Evolutionary conservation across 2,113 vertebrate genomes (phyloP).

Genomic region (Pygoscelis antarcticus): DNA sequence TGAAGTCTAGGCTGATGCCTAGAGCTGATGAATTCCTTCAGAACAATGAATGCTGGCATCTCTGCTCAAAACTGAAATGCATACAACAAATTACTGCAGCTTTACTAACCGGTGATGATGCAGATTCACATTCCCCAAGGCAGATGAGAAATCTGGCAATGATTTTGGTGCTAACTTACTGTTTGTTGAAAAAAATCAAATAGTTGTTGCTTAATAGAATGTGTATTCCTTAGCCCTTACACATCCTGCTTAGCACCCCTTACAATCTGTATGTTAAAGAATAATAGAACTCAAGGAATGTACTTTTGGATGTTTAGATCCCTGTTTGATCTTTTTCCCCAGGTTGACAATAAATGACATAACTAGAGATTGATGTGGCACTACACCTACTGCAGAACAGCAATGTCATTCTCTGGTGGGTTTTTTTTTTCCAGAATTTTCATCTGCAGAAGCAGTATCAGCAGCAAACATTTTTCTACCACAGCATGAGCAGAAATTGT

Average conservation of each 20-base stretch:
- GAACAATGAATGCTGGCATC: not conserved
- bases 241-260: not conserved
- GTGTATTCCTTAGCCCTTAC: not conserved
- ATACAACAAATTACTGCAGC: not conserved
- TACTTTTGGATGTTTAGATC: not conserved
- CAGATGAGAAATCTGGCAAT: not conserved
- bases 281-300: not conserved
- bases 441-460: not conserved
- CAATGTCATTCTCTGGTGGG: not conserved
- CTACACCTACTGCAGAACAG: not conserved
- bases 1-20: not conserved
- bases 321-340: not conserved
- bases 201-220: not conserved
- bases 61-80: not conserved
- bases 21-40: not conserved
- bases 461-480: not conserved
- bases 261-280: not conserved
- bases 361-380: not conserved
- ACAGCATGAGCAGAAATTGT: not conserved
- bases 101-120: not conserved
- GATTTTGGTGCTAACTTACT: not conserved
- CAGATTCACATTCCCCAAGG: not conserved
- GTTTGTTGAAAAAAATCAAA: not conserved
- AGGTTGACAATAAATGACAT: not conserved
- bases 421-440: not conserved